A percentile compares a stretch with the other conserved stretches of the same genome.
Conservation (phyloP, 2,888 invertebrate genomes). For the Laspeyria flexula region DNA sequence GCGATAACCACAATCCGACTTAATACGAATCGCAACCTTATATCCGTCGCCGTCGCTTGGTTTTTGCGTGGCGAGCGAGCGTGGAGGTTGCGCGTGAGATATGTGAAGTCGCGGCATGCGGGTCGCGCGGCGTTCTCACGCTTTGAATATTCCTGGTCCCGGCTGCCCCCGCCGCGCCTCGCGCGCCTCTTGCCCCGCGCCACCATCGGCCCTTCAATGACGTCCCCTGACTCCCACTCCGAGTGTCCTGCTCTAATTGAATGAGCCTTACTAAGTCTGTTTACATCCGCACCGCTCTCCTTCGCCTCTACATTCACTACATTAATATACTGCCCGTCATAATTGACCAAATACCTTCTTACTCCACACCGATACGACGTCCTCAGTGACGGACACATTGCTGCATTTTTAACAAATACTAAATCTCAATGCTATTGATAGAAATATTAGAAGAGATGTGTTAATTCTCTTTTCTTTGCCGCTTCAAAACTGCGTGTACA, state of each 20-base stretch:
- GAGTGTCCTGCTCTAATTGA: constrained; percentile 73
- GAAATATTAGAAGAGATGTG: constrained; percentile 38
- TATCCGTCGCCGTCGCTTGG: constrained; percentile 53
- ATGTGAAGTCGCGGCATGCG: constrained; percentile 85
- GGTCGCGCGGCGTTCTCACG: constrained; percentile 85
- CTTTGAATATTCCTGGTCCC: constrained; percentile 85
- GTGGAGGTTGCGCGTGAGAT: constrained; percentile 85
- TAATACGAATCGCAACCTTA: constrained; percentile 61
- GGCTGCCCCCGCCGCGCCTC: constrained; percentile 55
- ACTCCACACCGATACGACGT: constrained; percentile 24
- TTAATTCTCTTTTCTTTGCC: constrained; percentile 46
- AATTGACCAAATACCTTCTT: constrained; percentile 24
- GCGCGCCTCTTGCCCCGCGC: constrained; percentile 50
- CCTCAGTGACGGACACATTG: constrained; percentile 14
- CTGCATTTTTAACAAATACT: constrained; percentile 25
- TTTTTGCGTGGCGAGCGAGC: constrained; percentile 48
- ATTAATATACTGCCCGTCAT: constrained; percentile 20
- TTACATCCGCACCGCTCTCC: constrained; percentile 66
- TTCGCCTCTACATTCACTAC: constrained; percentile 45
- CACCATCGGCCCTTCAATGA: constrained; percentile 77
- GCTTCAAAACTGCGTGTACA: constrained; percentile 32
- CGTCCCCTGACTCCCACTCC: constrained; percentile 76
- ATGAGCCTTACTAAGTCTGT: constrained; percentile 76
- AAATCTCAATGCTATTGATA: constrained; percentile 33
- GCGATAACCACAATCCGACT: constrained; percentile 73